Percentiles rank a stretch among this genome's conserved stretches.
Conservation (phyloP, 2,113 vertebrate species). For the Corythornis vintsioides region DNA sequence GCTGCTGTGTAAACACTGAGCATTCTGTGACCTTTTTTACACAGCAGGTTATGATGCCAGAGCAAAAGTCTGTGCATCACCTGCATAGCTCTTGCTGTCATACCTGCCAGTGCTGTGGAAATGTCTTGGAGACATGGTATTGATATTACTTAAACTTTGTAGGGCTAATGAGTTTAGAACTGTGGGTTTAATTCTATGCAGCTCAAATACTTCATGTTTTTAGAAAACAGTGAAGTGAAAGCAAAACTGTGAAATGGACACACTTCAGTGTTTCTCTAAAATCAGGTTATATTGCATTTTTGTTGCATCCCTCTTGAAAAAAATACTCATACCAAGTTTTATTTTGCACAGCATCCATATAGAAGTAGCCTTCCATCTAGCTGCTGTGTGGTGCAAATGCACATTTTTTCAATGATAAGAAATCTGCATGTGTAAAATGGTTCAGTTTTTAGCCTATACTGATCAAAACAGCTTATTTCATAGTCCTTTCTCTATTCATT, state of each 20-base stretch:
- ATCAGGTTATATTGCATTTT: not conserved
- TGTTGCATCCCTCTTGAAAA: not conserved
- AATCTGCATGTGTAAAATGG: not conserved
- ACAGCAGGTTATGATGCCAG: accelerated
- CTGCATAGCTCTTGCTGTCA: accelerated
- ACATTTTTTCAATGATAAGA: not conserved
- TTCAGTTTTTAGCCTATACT: not conserved
- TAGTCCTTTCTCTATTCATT: not conserved
- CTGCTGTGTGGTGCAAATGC: constrained; percentile 8
- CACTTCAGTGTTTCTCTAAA: not conserved
- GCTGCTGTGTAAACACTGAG: not conserved
- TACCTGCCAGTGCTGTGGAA: accelerated
- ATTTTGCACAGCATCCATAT: not conserved
- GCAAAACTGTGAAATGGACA: not conserved
- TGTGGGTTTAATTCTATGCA: not conserved
- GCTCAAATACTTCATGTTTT: not conserved
- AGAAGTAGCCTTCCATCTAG: constrained; percentile 22
- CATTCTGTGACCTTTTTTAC: not conserved
- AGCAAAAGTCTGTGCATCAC: not conserved
- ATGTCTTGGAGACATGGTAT: not conserved
- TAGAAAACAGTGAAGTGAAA: not conserved
- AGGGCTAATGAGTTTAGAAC: not conserved
- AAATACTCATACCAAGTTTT: not conserved
- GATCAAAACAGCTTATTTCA: not conserved
- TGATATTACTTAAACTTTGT: not conserved